Evolutionary conservation across 2,888 invertebrate species (phyloP).

Genomic region (Bombyx huttoni): DNA sequence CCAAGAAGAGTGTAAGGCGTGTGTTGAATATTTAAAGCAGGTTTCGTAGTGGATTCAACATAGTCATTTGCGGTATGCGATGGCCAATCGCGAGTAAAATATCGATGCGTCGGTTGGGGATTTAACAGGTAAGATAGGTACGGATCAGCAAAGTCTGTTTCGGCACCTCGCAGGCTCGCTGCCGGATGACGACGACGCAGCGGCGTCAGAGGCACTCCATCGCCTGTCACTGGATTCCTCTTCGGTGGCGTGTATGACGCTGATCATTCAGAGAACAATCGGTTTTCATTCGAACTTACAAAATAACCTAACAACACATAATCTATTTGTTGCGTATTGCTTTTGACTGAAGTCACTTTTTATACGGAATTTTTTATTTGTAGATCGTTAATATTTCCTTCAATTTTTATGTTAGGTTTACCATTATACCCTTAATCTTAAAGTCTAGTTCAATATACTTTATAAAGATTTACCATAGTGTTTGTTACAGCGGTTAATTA

Average conservation of each 20-base stretch:
- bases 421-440: no score
- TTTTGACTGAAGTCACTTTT: background rate
- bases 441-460: no score
- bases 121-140: conserved; percentile 30
- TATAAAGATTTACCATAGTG: no score
- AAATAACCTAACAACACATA: background rate
- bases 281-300: conserved; percentile 47
- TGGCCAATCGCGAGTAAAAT: conserved; percentile 51
- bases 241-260: conserved; percentile 64
- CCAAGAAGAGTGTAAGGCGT: conserved; percentile 58
- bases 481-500: no score
- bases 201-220: conserved; percentile 70
- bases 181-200: conserved; percentile 61
- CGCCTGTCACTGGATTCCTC: conserved; percentile 77
- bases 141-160: conserved; percentile 32
- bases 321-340: background rate
- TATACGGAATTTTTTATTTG: no score
- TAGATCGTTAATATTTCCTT: no score
- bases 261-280: conserved; percentile 65
- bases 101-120: conserved; percentile 56
- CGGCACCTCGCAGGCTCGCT: conserved; percentile 65
- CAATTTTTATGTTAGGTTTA: no score
- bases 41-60: conserved; percentile 48
- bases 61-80: conserved; percentile 57
- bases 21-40: conserved; percentile 27